Conservation (phyloP, 2,113 vertebrate genomes). For the Campylomormyrus tamandua region DNA sequence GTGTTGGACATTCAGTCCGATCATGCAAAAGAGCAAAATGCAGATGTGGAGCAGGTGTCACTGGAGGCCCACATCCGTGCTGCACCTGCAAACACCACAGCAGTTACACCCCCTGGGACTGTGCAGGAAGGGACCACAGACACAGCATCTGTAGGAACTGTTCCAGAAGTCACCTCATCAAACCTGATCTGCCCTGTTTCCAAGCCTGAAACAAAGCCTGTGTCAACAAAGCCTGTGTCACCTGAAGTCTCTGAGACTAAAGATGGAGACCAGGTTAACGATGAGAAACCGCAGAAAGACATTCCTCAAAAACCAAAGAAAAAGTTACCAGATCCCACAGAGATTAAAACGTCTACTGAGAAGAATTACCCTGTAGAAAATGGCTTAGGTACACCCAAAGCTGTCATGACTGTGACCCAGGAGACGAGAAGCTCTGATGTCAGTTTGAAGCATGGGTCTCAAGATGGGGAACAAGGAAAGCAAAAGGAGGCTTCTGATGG, state of each 20-base stretch:
- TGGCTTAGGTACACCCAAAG: not conserved
- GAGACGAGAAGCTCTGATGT: not conserved
- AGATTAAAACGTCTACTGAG: not conserved
- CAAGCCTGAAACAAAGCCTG: not conserved
- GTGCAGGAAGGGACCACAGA: not conserved
- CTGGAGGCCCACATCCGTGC: not conserved
- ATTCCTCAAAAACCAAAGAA: conserved; percentile 8
- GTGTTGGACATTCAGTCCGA: not conserved
- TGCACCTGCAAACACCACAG: not conserved
- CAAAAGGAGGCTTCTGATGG: not conserved
- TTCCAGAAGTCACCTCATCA: not conserved
- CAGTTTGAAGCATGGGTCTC: not conserved
- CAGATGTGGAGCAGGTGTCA: not conserved
- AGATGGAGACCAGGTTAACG: conserved; percentile 4
- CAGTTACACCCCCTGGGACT: not conserved
- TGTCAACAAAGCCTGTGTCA: conserved; percentile 22
- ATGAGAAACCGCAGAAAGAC: not conserved
- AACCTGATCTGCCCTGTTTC: not conserved
- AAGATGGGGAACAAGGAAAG: not conserved
- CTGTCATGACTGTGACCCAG: not conserved
- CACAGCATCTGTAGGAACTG: not conserved
- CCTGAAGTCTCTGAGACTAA: conserved; percentile 19
- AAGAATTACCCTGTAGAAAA: conserved; percentile 20
- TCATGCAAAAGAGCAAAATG: not conserved
- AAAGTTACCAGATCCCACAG: not conserved